A percentile compares a stretch with the other conserved stretches of the same genome.
Evolutionary conservation across 2,888 invertebrate species (phyloP).

Genomic region (Bombylius major): DNA sequence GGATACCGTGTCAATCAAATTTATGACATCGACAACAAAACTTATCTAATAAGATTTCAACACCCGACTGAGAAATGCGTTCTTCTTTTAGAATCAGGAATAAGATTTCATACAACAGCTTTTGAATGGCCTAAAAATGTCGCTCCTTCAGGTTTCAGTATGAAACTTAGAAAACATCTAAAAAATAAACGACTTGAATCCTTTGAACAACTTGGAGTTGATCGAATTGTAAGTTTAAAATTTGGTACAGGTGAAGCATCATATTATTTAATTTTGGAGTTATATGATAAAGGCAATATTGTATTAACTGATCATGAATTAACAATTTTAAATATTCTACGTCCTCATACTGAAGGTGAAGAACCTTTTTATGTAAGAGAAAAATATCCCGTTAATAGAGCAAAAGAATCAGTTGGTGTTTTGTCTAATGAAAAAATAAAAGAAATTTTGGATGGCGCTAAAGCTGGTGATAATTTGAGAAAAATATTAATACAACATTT

Average conservation of each 20-base stretch:
- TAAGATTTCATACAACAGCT: slow-evolving; percentile 81
- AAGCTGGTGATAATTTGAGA: slow-evolving; percentile 63
- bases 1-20: slow-evolving; percentile 94
- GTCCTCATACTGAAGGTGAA: slow-evolving; percentile 86
- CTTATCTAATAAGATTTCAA: slow-evolving; percentile 81
- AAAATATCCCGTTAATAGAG: slow-evolving; percentile 72
- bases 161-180: slow-evolving; percentile 97
- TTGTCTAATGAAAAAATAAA: slow-evolving; percentile 43
- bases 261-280: slow-evolving; percentile 87
- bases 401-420: slow-evolving; percentile 48
- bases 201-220: slow-evolving; percentile 76
- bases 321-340: slow-evolving; percentile 81
- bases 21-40: slow-evolving; percentile 94
- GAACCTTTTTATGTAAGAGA: slow-evolving; percentile 86
- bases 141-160: slow-evolving; percentile 89
- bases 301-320: slow-evolving; percentile 83
- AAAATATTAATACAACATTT: slow-evolving; percentile 70
- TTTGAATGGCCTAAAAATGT: slow-evolving; percentile 99
- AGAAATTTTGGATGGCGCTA: slow-evolving; percentile 48
- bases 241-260: slow-evolving; percentile 90
- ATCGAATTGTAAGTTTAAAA: slow-evolving; percentile 87
- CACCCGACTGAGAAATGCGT: slow-evolving; percentile 78
- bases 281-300: slow-evolving; percentile 94
- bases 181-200: slow-evolving; percentile 87
- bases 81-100: slow-evolving; percentile 86